Evolutionary conservation across 2,888 invertebrate species (phyloP).

Genomic region (Allacma fusca): DNA sequence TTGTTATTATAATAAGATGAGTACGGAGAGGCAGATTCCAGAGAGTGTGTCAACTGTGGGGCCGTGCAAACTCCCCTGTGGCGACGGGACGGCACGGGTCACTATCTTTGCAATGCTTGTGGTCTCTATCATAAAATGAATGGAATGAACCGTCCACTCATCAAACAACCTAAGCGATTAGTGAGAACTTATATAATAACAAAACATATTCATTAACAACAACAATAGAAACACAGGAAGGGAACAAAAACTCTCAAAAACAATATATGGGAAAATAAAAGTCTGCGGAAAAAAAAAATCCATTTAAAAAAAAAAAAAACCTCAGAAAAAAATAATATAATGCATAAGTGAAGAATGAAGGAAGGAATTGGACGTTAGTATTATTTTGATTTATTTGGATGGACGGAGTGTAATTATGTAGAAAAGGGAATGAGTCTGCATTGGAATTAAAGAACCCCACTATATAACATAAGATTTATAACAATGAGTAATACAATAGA

Average conservation of each 20-base stretch:
- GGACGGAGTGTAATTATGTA: conserved; percentile 1
- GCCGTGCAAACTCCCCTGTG: conserved; percentile 90
- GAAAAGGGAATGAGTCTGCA: too few species aligned
- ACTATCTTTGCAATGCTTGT: conserved; percentile 99
- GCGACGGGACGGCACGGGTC: conserved; percentile 98
- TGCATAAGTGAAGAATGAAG: conserved; percentile 38
- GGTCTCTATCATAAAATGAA: conserved; percentile 95
- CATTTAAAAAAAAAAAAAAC: background rate
- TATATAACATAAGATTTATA: background rate
- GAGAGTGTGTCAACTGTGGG: conserved; percentile 72
- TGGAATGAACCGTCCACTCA: conserved; percentile 89
- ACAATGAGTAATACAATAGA: too few species aligned
- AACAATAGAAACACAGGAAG: background rate
- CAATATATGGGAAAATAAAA: background rate
- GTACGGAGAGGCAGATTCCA: conserved; percentile 67
- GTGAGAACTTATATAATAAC: conserved; percentile 69
- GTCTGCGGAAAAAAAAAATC: background rate
- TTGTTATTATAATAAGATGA: conserved; percentile 49
- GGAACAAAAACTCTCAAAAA: background rate
- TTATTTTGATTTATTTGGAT: background rate
- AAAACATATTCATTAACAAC: conserved; percentile 3
- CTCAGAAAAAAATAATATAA: background rate
- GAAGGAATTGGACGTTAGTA: too few species aligned
- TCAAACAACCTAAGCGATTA: conserved; percentile 90
- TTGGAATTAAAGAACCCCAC: too few species aligned